phyloP scores from a whole-genome alignment of 2,888 invertebrate species.

The Drosophila helvetica region DNA sequence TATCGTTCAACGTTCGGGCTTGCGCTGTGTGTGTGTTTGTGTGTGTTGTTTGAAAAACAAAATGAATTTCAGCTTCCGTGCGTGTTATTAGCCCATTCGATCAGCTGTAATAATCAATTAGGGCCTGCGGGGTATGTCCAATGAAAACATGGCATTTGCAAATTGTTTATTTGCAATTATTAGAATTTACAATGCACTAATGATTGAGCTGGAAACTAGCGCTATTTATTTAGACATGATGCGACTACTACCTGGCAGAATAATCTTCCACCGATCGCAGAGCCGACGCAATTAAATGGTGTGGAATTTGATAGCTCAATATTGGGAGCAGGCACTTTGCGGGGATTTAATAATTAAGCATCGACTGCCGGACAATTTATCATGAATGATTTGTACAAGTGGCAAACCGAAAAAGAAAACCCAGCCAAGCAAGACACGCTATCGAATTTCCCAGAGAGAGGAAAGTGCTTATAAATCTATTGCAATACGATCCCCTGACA shows the following conservation, averaged over 20 bases:
- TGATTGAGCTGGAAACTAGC: slow-evolving; percentile 24
- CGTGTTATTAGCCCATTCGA: slow-evolving; percentile 29
- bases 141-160: slow-evolving; percentile 34
- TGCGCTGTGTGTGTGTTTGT: neutral
- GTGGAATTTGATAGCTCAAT: slow-evolving; percentile 60
- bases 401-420: slow-evolving; percentile 19
- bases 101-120: slow-evolving; percentile 38
- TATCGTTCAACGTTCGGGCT: slow-evolving; percentile 11
- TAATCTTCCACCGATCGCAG: slow-evolving; percentile 19
- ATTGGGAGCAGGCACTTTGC: slow-evolving; percentile 33
- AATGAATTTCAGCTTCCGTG: neutral
- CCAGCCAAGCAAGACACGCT: slow-evolving; percentile 28
- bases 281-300: slow-evolving; percentile 42
- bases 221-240: neutral
- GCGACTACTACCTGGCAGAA: neutral
- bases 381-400: slow-evolving; percentile 71
- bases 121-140: slow-evolving; percentile 9
- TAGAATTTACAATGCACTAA: slow-evolving; percentile 34
- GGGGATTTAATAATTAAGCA: slow-evolving; percentile 74
- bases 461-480: slow-evolving; percentile 61
- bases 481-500: slow-evolving; percentile 73
- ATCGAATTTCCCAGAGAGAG: slow-evolving; percentile 18
- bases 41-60: slow-evolving; percentile 23
- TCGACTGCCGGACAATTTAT: slow-evolving; percentile 75
- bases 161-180: slow-evolving; percentile 46